Evolutionary conservation across 2,888 invertebrate genomes (phyloP), one percentile per base, ranked within the genome.

Genomic region (Mimumesa dahlbomi): DNA sequence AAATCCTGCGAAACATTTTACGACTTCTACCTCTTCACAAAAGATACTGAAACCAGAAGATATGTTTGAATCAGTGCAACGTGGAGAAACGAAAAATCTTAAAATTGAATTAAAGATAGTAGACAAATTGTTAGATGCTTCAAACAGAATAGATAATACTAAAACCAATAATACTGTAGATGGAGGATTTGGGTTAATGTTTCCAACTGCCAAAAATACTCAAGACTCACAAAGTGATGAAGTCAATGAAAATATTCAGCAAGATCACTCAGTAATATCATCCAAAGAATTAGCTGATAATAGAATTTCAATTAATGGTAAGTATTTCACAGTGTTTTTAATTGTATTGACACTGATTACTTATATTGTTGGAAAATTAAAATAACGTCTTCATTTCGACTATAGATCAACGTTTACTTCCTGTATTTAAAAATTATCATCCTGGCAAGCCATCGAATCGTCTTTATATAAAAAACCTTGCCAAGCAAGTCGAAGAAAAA

Each of bases 381-480:
- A 52, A 52, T 16, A 18, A 16, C 31, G 34, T 29, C 14, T 69
- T 57, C 77, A 13, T 16, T 58, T 75, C 18, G 9, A 7, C 84
- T 83, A 22, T 77, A 84, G 95, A 96, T 87, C 93, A 95, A 89
- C 92, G 93, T 84, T 89, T 93, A 16, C 89, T 97, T 74, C 92
- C 96, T 3, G 94, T 97, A 16, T 98, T 95, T 85, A 96, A 95
- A 87, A 96, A 96, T 85, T 98, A 98, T 88, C 92, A 94, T 73
- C 91, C 93, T 6, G 98, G 98, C 0, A 92, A 93, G 56, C 94
- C 95, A 2, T 95, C 95, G 16, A 93, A 94, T 90, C 93, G 97
- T 73, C 90, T 98, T n/a, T 98, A 98, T 84, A 93, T 98, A 21
- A 98, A 98, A 88, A 98, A 98, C 91, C 92, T 98, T 50, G 92